Conservation (phyloP, 53 echinoderm and acorn worm genomes). For the Luidia sarsii region DNA sequence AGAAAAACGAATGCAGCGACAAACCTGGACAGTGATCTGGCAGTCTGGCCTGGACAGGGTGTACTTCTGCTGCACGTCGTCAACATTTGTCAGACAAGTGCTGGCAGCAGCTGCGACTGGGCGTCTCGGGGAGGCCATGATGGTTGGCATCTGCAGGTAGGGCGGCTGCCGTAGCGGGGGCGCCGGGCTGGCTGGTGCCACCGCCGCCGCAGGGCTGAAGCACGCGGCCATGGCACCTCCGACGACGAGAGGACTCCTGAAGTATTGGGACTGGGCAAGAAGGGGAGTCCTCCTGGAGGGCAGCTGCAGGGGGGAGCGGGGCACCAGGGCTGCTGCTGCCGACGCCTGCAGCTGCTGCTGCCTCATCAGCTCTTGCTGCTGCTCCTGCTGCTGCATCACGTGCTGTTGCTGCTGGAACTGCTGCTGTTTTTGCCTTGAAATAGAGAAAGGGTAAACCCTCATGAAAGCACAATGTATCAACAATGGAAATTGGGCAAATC, state of each 20-base stretch:
- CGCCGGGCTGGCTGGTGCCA: conserved; percentile 9
- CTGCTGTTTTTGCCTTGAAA: conserved; percentile 42
- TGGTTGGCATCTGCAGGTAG: conserved; percentile 49
- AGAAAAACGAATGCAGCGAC: no score
- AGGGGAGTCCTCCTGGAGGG: not conserved
- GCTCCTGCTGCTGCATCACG: conserved; percentile 8
- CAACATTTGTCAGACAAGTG: no score
- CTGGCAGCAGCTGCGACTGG: not conserved
- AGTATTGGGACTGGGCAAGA: conserved; percentile 19
- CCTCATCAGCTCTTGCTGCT: conserved; percentile 1
- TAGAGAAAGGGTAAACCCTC: not conserved
- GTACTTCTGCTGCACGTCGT: no score
- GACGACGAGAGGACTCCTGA: conserved; percentile 34
- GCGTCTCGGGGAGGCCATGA: conserved; percentile 25
- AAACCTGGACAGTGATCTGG: no score
- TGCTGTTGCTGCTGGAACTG: conserved; percentile 30
- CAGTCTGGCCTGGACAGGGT: no score
- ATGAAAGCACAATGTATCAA: no score
- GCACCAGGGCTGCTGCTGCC: conserved; percentile 20
- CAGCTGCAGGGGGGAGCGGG: conserved; percentile 30
- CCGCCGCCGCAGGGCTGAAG: not conserved
- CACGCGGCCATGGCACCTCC: not conserved
- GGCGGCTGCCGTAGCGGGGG: conserved; percentile 25
- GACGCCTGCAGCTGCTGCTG: conserved; percentile 8
- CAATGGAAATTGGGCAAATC: no score